phyloP scores from a whole-genome alignment of 2,113 vertebrate genomes.

The Nothobranchius furzeri region DNA sequence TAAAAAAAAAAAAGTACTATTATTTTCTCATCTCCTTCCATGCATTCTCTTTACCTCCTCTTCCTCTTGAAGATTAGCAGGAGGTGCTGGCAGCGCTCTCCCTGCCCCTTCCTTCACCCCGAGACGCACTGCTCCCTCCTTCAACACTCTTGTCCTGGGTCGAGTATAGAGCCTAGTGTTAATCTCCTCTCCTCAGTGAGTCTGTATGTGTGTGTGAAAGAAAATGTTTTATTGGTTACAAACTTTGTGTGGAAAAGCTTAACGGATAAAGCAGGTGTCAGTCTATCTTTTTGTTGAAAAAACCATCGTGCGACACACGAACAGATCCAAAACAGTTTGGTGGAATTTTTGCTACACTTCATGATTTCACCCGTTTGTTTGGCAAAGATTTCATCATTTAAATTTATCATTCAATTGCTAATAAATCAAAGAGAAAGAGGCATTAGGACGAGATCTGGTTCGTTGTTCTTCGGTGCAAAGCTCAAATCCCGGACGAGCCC shows the following conservation, averaged over 20 bases:
- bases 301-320: too few species aligned
- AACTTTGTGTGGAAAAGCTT: neutral
- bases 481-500: too few species aligned
- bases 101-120: conserved; percentile 80
- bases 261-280: conserved; percentile 2
- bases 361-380: too few species aligned
- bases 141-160: conserved; percentile 64
- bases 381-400: too few species aligned
- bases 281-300: neutral
- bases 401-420: too few species aligned
- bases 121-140: conserved; percentile 67
- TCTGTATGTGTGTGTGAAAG: neutral
- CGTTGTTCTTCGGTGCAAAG: too few species aligned
- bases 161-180: conserved; percentile 34
- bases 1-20: too few species aligned
- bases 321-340: too few species aligned
- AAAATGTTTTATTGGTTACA: neutral
- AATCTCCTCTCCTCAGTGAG: conserved; percentile 49
- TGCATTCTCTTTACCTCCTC: conserved; percentile 11
- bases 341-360: neutral
- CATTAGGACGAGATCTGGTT: too few species aligned
- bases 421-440: too few species aligned
- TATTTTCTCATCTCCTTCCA: neutral
- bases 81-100: conserved; percentile 72
- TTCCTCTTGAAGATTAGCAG: conserved; percentile 59